phyloP scores from a whole-genome alignment of 2,113 vertebrate species.

The Pseudopipra pipra region DNA sequence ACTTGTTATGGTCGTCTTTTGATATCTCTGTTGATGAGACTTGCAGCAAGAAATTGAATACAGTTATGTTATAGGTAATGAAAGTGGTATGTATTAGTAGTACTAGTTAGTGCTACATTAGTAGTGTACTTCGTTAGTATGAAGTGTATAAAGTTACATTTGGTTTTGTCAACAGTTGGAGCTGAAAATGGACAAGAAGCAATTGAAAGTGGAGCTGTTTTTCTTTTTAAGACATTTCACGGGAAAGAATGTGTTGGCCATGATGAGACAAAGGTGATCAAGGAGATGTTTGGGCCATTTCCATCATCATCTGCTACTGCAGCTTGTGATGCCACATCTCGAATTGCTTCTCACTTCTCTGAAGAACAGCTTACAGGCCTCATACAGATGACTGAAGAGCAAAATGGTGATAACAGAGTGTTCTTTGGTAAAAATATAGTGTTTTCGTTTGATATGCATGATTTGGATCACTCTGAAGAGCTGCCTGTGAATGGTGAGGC shows the following conservation, averaged over 20 bases:
- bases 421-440: constrained; percentile 87
- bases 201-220: constrained; percentile 89
- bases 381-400: constrained; percentile 72
- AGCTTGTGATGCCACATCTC: constrained; percentile 79
- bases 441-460: constrained; percentile 91
- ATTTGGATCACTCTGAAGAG: constrained; percentile 84
- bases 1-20: not conserved
- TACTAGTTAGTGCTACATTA: no score
- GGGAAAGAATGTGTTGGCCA: constrained; percentile 86
- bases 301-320: constrained; percentile 85
- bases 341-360: constrained; percentile 78
- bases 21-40: not conserved
- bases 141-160: not conserved
- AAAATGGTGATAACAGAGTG: constrained; percentile 37
- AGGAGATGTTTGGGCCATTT: constrained; percentile 96
- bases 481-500: constrained; percentile 74
- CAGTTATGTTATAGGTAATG: not conserved
- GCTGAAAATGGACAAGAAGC: constrained; percentile 86
- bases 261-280: constrained; percentile 88
- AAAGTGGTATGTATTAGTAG: no score
- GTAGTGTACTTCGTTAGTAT: not conserved
- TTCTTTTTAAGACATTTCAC: constrained; percentile 91
- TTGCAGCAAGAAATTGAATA: not conserved
- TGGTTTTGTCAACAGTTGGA: constrained; percentile 83
- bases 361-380: constrained; percentile 82